These are phyloP conservation scores for Zaprionus ornatus DNA, from an alignment of 1,140 invertebrate species.

Conservation along the genomic window DNA sequence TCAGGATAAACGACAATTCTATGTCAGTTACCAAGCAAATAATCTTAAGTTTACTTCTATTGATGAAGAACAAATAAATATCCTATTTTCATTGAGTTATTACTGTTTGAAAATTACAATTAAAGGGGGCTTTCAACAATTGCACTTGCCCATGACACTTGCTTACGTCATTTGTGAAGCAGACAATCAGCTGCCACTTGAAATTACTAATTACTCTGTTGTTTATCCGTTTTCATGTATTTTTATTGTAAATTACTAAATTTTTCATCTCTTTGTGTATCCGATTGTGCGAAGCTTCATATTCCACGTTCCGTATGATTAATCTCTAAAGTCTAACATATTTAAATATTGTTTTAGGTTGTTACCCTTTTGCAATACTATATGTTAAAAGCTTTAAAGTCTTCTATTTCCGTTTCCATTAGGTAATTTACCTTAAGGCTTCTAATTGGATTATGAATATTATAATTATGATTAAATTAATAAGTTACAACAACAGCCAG, in stretches of 20 bases:
- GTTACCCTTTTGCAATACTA: not conserved
- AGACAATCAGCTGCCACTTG: not conserved
- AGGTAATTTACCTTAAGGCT: too few relatives aligned
- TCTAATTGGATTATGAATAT: not conserved
- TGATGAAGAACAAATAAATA: not conserved
- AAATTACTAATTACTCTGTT: not conserved
- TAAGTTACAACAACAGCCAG: not conserved
- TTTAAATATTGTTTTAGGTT: not conserved
- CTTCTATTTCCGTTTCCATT: too few relatives aligned
- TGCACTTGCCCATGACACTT: not conserved
- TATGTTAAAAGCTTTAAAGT: too few relatives aligned
- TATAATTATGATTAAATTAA: not conserved
- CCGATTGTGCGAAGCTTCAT: not conserved
- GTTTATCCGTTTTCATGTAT: not conserved
- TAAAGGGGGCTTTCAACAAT: not conserved
- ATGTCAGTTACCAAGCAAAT: not conserved
- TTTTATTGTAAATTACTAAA: too few relatives aligned
- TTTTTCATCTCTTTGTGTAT: not conserved
- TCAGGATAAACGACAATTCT: not conserved
- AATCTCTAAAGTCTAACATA: too few relatives aligned
- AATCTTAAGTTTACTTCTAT: not conserved
- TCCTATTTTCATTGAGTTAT: not conserved
- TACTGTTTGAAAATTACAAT: not conserved
- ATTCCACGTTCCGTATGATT: too few relatives aligned
- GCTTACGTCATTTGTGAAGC: not conserved